These are phyloP conservation scores for Chrysotoxum bicinctum DNA, from an alignment of 2,888 invertebrate species.

Conservation along the genomic window DNA sequence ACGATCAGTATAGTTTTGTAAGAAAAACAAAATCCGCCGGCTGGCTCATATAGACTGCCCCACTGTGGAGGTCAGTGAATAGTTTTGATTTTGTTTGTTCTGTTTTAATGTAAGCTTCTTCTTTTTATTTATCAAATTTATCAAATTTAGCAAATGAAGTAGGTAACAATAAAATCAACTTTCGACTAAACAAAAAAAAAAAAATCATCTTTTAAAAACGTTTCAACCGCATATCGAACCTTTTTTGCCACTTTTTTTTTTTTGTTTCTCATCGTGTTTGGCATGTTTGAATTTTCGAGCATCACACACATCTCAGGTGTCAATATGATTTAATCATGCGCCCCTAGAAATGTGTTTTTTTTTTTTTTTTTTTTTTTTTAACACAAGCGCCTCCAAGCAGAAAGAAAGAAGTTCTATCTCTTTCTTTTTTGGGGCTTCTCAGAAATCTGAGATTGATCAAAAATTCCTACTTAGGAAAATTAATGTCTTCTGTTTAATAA, in stretches of 20 bases:
- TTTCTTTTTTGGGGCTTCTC: constrained; percentile 34
- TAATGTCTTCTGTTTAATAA: constrained; percentile 45
- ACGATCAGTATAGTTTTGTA: no score
- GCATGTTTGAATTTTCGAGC: constrained; percentile 47
- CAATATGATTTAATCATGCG: constrained; percentile 73
- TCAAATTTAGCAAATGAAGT: not conserved
- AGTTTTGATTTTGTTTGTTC: not conserved
- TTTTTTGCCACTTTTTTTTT: constrained; percentile 44
- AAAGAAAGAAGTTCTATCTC: constrained; percentile 13
- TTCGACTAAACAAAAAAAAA: not conserved
- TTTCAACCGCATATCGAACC: constrained; percentile 9
- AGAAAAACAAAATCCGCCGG: no score
- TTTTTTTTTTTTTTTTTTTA: not conserved
- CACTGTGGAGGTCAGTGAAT: not conserved
- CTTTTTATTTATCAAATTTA: not conserved
- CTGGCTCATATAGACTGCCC: not conserved
- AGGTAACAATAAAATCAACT: not conserved
- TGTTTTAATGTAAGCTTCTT: not conserved
- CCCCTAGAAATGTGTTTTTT: constrained; percentile 38
- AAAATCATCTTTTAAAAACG: not conserved
- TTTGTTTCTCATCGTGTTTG: not conserved
- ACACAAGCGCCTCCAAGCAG: constrained; percentile 49
- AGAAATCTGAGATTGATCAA: constrained; percentile 63
- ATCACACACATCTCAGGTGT: constrained; percentile 74
- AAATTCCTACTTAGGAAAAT: constrained; percentile 53